Base-by-base conservation (phyloP, 2,888 invertebrate genomes). In the Nephrotoma appendiculata region DNA sequence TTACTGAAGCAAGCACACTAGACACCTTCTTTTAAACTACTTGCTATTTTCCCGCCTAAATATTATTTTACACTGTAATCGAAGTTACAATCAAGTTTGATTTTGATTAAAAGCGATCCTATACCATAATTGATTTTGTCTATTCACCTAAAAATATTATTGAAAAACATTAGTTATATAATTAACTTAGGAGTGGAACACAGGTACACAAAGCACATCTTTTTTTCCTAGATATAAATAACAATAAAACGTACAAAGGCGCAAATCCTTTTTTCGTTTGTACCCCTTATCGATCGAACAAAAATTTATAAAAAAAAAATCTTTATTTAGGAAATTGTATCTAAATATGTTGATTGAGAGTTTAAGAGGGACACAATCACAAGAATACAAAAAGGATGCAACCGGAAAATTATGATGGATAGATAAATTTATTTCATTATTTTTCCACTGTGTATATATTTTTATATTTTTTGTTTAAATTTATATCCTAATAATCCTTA, bases 401-500 rank as follows among this genome's bases (percentile, higher is more conserved):
- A 71, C 19, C 71, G 71, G 71, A 71, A 71, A 71, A 71, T 71
- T 71, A 71, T 71, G 71, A 71, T 71, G 71, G 31, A 71, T 71
- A 71, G 71, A 71, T 71, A 71, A 71, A 71, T 71, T 71, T 71
- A 71, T 71, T 71, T 71, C 71, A 71, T 71, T 71, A 71, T 71
- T 31, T 31, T 31, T 71, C 71, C 31, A 71, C 31, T 71, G 31
- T 48, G 12, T 48, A 4, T 48, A 12, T 48, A 1, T 48, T 31
- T 71, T 19, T 71, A 0, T 71, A 31, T 71, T 71, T 71, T 31
- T 71, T 31, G 31, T 31, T 31, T 71, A 71, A 71, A 71, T 71
- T 71, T 71, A 71, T 71, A 71, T 71, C 71, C 31, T 71, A 71
- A 88, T 88, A 88, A 86, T 88, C 88, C 87, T 87, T 87, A 88